A percentile compares a stretch with the other conserved stretches of the same genome.
These are phyloP conservation scores for Pasiphila rectangulata DNA, from an alignment of 2,888 invertebrate species.

Conservation along the genomic window DNA sequence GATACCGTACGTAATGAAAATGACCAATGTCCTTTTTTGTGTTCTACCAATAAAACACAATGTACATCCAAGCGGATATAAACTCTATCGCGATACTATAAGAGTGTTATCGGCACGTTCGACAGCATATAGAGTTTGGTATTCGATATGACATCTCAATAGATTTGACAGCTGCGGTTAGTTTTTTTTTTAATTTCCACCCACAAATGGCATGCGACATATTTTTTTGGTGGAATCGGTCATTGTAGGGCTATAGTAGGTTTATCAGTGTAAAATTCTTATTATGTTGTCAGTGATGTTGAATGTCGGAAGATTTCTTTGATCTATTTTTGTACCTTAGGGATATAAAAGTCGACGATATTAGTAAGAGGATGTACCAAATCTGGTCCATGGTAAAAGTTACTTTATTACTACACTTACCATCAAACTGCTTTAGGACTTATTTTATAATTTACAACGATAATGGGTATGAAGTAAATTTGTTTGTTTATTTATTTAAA, in stretches of 20 bases:
- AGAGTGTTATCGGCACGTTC: constrained; percentile 3
- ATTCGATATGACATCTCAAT: constrained; percentile 60
- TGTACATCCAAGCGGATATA: constrained; percentile 19
- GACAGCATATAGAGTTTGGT: constrained; percentile 25
- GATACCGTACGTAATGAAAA: constrained; percentile 41
- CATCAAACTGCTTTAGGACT: too few relatives aligned
- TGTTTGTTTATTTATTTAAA: too few relatives aligned
- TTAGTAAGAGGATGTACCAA: too few relatives aligned
- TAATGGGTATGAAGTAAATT: too few relatives aligned
- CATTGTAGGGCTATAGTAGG: constrained; percentile 46
- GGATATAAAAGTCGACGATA: too few relatives aligned
- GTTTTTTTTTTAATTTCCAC: constrained; percentile 45
- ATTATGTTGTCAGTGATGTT: constrained; percentile 18
- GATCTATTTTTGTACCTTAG: neutral
- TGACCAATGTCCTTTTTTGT: constrained; percentile 59
- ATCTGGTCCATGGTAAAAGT: too few relatives aligned
- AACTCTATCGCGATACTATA: constrained; percentile 21
- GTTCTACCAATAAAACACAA: constrained; percentile 29
- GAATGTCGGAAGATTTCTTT: constrained; percentile 7
- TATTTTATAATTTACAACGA: too few relatives aligned
- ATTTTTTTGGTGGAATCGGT: constrained; percentile 44
- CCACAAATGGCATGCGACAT: constrained; percentile 42
- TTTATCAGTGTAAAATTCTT: constrained; percentile 34
- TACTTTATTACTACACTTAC: too few relatives aligned
- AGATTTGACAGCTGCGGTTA: constrained; percentile 72